These are phyloP conservation scores for Diachasma alloeum DNA, from an alignment of 1,140 invertebrate genomes.

Conservation along the genomic window DNA sequence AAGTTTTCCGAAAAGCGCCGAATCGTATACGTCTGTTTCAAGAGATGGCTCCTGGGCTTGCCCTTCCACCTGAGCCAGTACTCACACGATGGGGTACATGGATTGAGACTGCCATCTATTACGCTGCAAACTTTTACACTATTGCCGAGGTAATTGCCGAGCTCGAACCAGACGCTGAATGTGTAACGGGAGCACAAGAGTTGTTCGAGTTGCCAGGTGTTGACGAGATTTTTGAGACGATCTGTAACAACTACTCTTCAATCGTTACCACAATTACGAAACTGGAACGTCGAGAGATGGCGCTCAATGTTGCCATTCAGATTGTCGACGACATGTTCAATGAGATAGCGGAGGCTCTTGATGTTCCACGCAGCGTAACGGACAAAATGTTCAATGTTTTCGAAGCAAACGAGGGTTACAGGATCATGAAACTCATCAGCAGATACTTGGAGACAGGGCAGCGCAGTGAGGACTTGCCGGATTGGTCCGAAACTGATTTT, in stretches of 20 bases:
- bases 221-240: background rate
- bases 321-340: background rate
- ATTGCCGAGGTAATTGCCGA: background rate
- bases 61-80: conserved; percentile 53
- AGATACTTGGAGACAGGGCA: background rate
- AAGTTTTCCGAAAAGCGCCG: no score
- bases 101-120: conserved; percentile 50
- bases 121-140: conserved; percentile 43
- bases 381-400: background rate
- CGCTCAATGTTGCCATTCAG: background rate
- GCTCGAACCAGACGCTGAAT: background rate
- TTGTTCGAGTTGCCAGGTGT: background rate
- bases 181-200: background rate
- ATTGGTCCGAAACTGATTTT: background rate
- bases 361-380: background rate
- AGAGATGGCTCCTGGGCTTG: conserved; percentile 44
- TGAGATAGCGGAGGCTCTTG: background rate
- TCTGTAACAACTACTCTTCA: background rate
- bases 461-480: background rate
- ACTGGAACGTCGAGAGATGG: background rate
- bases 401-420: background rate
- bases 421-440: background rate
- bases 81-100: conserved; percentile 59
- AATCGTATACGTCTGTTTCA: conserved; percentile 47
- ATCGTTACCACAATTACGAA: background rate